Evolutionary conservation across 2,113 vertebrate species (phyloP), one percentile per base, ranked within the genome.

Genomic region (Dascyllus trimaculatus): DNA sequence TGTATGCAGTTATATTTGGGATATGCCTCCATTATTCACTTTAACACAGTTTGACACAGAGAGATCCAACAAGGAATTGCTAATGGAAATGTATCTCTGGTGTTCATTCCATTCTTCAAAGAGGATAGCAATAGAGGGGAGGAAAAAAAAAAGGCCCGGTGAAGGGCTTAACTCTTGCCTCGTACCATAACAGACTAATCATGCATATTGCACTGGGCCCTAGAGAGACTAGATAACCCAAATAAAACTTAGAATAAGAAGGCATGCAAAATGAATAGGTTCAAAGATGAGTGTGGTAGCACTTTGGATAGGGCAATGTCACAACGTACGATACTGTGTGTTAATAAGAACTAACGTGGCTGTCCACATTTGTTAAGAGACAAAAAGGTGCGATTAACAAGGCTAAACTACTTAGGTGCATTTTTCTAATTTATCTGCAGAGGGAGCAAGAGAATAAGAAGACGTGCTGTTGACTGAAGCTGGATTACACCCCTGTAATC

Each of bases 381-480:
- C n/a, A 38, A 46, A 57, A 57, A 51, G 10, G 13, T 57, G 19
- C 53, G 43, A 71, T 71, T 61, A 48, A 43, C 0, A 25, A 29
- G 32, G 38, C 3, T 25, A 15, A 71, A 52, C 54, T 7, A 19
- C 21, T 35, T 18, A 48, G 81, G 57, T 89, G 89, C 81, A 82
- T 86, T 91, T 77, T 78, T 51, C 60, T 56, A 9, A 75, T 58
- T 71, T 65, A 60, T 85, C 93, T 88, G 89, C 82, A 94, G 93
- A 90, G 92, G 92, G 91, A 67, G 92, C 82, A 85, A 88, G 83
- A 93, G 87, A 88, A 80, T 72, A 82, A 84, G 68, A 69, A 81
- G 17, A 29, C 38, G 5, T 4, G 29, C 52, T 26, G 26, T 13
- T 15, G 63, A 53, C 49, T 43, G 25, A 73, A 40, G 17, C 56